phyloP scores from a whole-genome alignment of 2,888 invertebrate species.

The Eilema depressum region DNA sequence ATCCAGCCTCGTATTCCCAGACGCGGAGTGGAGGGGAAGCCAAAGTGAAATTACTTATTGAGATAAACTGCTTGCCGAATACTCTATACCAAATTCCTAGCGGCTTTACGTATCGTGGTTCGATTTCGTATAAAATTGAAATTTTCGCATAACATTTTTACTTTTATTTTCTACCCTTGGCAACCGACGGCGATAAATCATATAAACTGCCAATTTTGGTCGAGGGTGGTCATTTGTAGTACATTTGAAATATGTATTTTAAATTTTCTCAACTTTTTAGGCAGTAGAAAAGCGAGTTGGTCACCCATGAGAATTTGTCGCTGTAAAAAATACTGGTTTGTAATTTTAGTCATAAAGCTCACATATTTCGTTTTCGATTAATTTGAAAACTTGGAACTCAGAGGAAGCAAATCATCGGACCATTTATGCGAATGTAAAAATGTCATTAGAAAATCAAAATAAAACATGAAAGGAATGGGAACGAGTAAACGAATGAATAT shows the following conservation, averaged over 20 bases:
- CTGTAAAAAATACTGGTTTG: neutral
- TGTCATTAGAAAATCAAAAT: neutral
- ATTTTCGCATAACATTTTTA: conserved; percentile 42
- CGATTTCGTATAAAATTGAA: conserved; percentile 45
- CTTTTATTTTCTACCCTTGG: conserved; percentile 40
- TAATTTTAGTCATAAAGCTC: neutral
- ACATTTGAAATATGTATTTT: conserved; percentile 10
- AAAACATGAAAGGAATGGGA: neutral
- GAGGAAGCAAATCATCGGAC: neutral
- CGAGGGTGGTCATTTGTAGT: conserved; percentile 18
- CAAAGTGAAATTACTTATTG: conserved; percentile 66
- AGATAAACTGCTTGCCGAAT: conserved; percentile 66
- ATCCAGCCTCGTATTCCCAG: conserved; percentile 46
- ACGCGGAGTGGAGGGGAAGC: conserved; percentile 29
- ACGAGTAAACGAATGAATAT: neutral
- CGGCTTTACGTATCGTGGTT: conserved; percentile 45
- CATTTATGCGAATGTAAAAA: neutral
- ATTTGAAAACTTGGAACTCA: neutral
- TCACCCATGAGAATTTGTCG: neutral
- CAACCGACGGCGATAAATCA: conserved; percentile 43
- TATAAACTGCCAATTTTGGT: conserved; percentile 27
- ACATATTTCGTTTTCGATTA: neutral
- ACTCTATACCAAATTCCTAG: conserved; percentile 61
- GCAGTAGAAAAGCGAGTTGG: neutral
- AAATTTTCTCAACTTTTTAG: neutral